Evolutionary conservation across 2,113 vertebrate species (phyloP), one percentile per base, ranked within the genome.

Genomic region (Lasiurus borealis): DNA sequence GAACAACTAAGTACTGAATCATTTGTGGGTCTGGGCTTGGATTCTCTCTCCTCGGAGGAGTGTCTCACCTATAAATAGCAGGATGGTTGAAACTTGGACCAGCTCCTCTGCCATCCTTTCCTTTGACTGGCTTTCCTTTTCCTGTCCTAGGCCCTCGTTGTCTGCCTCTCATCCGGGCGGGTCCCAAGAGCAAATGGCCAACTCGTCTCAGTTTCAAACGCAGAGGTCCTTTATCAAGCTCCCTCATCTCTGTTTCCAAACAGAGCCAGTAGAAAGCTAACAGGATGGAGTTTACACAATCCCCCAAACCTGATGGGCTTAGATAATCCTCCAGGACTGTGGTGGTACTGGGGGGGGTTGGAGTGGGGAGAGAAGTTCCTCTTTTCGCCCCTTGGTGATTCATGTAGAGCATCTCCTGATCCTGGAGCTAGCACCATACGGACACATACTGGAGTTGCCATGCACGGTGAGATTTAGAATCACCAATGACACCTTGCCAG

Each of bases 171-270:
- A 23, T 27, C 52, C 92, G 72, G n/a, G 6, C 2, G 25, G 50
- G 83, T 59, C 36, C 54, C 27, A 12, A 75, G 50, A 91, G 59
- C 46, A 81, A 85, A 52, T 25, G 12, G 75, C 34, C 36, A 27
- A 21, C 44, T 66, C 54, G 34, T 40, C 40, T 82, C 57, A 3
- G 72, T 78, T 88, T 92, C 54, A 90, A 48, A 91, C 5, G 3
- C 66, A 93, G 71, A 85, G 34, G 36, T 27, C 13, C 40, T 85
- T 57, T 44, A 50, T 90, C 72, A 54, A 23, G 34, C 52, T 16
- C 46, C 25, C 21, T 85, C 36, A 50, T 68, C 72, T 77, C 46
- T 80, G 31, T 96, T 94, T 89, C 80, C 64, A 84, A 64, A 80
- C 7, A 69, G 44, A 82, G 27, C 27, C 73, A 81, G 16, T 44